phyloP scores from a whole-genome alignment of 2,888 invertebrate genomes.

The Mythimna ferrago region DNA sequence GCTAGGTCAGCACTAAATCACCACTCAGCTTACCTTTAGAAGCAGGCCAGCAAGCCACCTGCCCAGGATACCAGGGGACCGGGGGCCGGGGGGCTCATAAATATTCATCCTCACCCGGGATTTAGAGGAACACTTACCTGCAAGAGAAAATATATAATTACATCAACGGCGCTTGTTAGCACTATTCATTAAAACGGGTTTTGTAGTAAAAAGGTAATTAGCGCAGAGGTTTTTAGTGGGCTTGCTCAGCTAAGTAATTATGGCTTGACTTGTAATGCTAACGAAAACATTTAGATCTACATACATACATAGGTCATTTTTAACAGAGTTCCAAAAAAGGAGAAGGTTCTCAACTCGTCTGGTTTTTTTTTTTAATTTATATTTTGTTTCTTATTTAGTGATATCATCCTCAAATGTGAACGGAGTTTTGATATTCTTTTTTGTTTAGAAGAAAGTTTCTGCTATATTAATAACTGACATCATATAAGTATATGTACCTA shows the following conservation, averaged over 20 bases:
- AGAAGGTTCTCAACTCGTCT: too few relatives aligned
- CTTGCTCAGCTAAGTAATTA: neutral
- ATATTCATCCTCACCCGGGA: slow-evolving; percentile 28
- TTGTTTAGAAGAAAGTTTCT: too few relatives aligned
- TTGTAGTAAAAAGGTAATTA: slow-evolving; percentile 1
- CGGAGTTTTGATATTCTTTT: too few relatives aligned
- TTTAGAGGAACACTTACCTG: slow-evolving; percentile 40
- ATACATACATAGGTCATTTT: too few relatives aligned
- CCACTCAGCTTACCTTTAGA: slow-evolving; percentile 28
- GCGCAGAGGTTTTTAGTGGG: neutral
- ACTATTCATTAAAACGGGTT: slow-evolving; percentile 8
- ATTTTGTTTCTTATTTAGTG: too few relatives aligned
- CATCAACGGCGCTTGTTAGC: slow-evolving; percentile 11
- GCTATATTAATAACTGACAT: too few relatives aligned
- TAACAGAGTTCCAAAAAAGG: too few relatives aligned
- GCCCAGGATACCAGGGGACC: neutral
- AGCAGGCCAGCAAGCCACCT: slow-evolving; percentile 2
- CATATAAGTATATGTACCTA: too few relatives aligned
- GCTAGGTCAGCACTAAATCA: slow-evolving; percentile 7
- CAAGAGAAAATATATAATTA: slow-evolving; percentile 48
- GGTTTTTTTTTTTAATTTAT: too few relatives aligned
- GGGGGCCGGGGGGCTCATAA: slow-evolving; percentile 22
- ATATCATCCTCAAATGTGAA: too few relatives aligned
- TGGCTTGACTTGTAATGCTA: neutral
- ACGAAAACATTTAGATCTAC: neutral